Evolutionary conservation across 2,113 vertebrate genomes (phyloP).

Genomic region (Malaclemys terrapin): DNA sequence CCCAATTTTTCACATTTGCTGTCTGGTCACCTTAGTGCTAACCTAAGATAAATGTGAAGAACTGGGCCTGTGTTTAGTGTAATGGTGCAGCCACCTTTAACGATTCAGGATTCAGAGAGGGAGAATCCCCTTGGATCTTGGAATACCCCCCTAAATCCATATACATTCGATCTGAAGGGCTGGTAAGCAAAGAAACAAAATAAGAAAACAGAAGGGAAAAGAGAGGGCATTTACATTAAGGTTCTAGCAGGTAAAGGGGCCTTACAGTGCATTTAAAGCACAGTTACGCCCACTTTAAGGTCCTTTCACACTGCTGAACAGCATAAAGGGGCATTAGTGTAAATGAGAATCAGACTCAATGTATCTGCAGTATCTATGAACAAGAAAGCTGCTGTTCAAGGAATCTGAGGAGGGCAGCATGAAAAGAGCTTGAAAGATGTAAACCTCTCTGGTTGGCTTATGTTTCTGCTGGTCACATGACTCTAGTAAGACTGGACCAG

Average conservation of each 20-base stretch:
- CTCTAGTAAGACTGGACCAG: not conserved
- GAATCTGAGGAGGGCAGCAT: not conserved
- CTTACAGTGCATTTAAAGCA: not conserved
- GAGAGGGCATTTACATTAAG: not conserved
- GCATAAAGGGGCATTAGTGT: not conserved
- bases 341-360: not conserved
- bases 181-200: not conserved
- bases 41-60: conserved; percentile 31
- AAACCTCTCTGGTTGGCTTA: not conserved
- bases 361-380: not conserved
- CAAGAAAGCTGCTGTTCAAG: not conserved
- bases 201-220: not conserved
- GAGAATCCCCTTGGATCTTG: not conserved
- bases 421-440: conserved; percentile 6
- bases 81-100: not conserved
- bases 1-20: too few species aligned
- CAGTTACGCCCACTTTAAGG: not conserved
- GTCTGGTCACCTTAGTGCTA: not conserved
- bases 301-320: not conserved
- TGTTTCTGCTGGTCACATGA: not conserved
- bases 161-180: not conserved
- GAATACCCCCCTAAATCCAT: not conserved
- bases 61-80: not conserved
- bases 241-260: not conserved
- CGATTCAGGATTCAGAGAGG: not conserved